Evolutionary conservation across 2,113 vertebrate species (phyloP).

Genomic region (Carassius gibelio): DNA sequence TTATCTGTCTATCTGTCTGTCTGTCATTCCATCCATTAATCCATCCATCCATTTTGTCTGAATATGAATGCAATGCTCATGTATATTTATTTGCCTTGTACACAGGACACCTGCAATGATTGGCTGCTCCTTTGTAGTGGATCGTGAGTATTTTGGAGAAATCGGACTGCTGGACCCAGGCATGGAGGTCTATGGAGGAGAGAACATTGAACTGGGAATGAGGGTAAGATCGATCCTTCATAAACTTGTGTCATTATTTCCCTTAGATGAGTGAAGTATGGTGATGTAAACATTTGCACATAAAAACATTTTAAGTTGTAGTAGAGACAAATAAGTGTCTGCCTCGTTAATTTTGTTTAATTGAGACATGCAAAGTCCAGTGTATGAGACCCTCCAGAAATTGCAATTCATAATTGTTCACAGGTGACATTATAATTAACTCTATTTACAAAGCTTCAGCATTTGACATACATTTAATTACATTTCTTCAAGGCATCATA

Average conservation of each 20-base stretch:
- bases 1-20: background rate
- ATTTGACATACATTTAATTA: constrained; percentile 62
- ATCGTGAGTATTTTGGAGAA: constrained; percentile 93
- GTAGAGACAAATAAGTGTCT: background rate
- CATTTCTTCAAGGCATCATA: constrained; percentile 61
- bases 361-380: constrained; percentile 7
- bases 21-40: background rate
- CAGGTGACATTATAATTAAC: constrained; percentile 53
- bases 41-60: background rate
- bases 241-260: background rate
- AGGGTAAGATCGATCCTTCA: constrained; percentile 78
- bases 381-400: constrained; percentile 15
- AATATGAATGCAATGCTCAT: background rate
- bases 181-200: constrained; percentile 98
- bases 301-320: background rate
- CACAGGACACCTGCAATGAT: constrained; percentile 96
- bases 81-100: background rate
- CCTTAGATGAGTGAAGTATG: background rate
- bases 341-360: background rate
- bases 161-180: constrained; percentile 95
- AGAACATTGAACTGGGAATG: constrained; percentile 98
- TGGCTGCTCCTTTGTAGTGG: constrained; percentile 95
- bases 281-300: background rate
- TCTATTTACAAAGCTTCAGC: constrained; percentile 58
- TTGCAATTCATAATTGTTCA: constrained; percentile 27